Conservation (phyloP, 2,888 invertebrate genomes). For the Xanthia togata region DNA sequence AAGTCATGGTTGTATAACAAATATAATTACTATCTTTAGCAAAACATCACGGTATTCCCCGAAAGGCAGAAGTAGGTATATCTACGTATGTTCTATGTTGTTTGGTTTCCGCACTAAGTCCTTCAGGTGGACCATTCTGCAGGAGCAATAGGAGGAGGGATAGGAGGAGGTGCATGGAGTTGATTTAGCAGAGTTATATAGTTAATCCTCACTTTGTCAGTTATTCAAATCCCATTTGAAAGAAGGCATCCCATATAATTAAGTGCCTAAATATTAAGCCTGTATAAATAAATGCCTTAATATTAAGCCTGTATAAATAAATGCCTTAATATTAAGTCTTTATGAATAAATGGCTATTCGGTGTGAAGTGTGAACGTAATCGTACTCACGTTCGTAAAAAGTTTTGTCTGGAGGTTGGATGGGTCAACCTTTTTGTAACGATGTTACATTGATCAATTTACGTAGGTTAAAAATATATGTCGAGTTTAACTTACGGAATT, state of each 20-base stretch:
- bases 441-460: slow-evolving; percentile 12
- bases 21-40: not conserved
- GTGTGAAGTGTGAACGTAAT: not conserved
- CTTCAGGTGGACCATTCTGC: no score
- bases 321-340: not conserved
- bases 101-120: no score
- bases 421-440: slow-evolving; percentile 31
- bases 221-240: not conserved
- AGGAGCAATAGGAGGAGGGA: no score
- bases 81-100: no score
- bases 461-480: slow-evolving; percentile 18
- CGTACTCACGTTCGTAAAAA: slow-evolving; percentile 14
- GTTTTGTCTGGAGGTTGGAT: slow-evolving; percentile 10
- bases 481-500: slow-evolving; percentile 2
- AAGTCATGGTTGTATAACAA: slow-evolving; percentile 2
- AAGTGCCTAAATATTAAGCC: not conserved
- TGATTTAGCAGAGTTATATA: not conserved
- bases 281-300: no score
- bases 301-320: not conserved
- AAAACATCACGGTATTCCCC: slow-evolving; percentile 8
- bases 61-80: not conserved
- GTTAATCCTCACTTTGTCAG: not conserved
- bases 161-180: no score
- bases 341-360: not conserved
- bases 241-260: not conserved